These are phyloP conservation scores for Leptestheria dahalacensis DNA, from an alignment of 1,140 invertebrate species.

Conservation along the genomic window DNA sequence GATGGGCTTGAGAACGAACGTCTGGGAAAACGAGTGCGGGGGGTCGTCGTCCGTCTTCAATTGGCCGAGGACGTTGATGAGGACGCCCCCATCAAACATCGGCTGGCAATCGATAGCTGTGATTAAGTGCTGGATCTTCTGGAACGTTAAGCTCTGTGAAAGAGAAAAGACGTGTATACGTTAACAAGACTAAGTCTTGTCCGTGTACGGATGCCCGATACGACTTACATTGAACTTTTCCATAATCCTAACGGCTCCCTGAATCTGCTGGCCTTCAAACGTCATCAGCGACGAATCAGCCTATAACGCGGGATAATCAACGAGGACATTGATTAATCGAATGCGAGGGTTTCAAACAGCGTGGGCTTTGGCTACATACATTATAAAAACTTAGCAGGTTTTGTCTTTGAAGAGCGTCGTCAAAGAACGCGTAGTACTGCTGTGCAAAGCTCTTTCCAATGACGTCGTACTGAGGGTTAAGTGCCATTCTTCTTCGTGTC, in stretches of 20 bases:
- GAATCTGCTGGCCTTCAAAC: slow-evolving; percentile 81
- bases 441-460: slow-evolving; percentile 85
- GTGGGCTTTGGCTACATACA: too few relatives aligned
- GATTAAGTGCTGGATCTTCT: slow-evolving; percentile 80
- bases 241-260: slow-evolving; percentile 82
- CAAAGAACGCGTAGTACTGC: slow-evolving; percentile 81
- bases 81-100: slow-evolving; percentile 83
- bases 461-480: slow-evolving; percentile 76
- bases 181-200: background rate
- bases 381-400: slow-evolving; percentile 80
- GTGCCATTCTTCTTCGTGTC: slow-evolving; percentile 48
- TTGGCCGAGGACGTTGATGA: slow-evolving; percentile 84
- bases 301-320: too few relatives aligned
- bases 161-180: slow-evolving; percentile 26
- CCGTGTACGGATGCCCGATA: background rate
- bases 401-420: slow-evolving; percentile 62
- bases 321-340: too few relatives aligned
- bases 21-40: slow-evolving; percentile 78
- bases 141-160: slow-evolving; percentile 69
- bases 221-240: slow-evolving; percentile 77
- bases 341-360: too few relatives aligned
- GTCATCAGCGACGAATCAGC: slow-evolving; percentile 84
- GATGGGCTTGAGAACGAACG: slow-evolving; percentile 76
- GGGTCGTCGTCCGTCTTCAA: slow-evolving; percentile 87
- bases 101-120: slow-evolving; percentile 89